A percentile compares a stretch with the other conserved stretches of the same genome.
Evolutionary conservation across 2,797 vertebrate genomes (phyloP).

Genomic region (Naso thynnoides): DNA sequence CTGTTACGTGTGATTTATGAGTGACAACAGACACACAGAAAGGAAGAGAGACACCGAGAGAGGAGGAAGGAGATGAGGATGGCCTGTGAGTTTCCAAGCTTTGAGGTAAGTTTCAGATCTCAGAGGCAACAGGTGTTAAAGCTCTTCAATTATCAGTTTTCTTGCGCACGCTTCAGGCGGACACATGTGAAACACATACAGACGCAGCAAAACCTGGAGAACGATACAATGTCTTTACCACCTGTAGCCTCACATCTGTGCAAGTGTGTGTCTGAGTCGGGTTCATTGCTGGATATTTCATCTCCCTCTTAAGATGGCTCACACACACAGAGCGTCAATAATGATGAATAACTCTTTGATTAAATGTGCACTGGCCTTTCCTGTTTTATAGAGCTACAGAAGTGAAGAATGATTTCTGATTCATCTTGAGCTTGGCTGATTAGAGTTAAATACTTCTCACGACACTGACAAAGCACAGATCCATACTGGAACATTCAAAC

Average conservation of each 20-base stretch:
- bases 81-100: conserved; percentile 51
- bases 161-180: conserved; percentile 16
- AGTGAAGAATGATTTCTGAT: conserved; percentile 30
- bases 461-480: conserved; percentile 33
- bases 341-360: conserved; percentile 51
- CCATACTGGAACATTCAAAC: conserved; percentile 12
- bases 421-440: conserved; percentile 41
- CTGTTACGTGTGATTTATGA: conserved; percentile 72
- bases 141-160: conserved; percentile 40
- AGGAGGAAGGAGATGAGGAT: conserved; percentile 20
- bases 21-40: conserved; percentile 58
- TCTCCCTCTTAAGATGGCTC: conserved; percentile 5
- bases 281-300: conserved; percentile 8
- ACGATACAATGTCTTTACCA: conserved; percentile 40
- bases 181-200: conserved; percentile 7
- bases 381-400: conserved; percentile 6
- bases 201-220: conserved; percentile 10
- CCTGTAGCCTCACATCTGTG: conserved; percentile 36
- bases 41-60: conserved; percentile 6
- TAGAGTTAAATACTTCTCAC: conserved; percentile 35
- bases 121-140: conserved; percentile 68
- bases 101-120: conserved; percentile 55
- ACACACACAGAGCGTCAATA: conserved; percentile 3
- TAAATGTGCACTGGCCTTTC: conserved; percentile 7
- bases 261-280: not conserved